These are phyloP conservation scores for Lipotes vexillifer DNA, from an alignment of 2,113 vertebrate genomes.

Conservation along the genomic window DNA sequence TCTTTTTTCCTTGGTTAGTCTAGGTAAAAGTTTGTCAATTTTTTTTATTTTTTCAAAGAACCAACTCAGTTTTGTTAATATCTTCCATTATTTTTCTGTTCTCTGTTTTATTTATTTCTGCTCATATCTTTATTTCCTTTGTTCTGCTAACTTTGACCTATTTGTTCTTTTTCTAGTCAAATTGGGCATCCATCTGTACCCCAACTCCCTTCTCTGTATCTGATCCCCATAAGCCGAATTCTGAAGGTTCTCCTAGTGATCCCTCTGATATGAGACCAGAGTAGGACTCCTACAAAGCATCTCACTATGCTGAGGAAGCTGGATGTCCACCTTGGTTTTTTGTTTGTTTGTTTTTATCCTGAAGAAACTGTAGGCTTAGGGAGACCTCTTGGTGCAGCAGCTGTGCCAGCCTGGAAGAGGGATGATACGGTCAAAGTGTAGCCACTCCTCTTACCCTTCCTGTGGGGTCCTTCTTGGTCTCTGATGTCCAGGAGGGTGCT, in stretches of 20 bases:
- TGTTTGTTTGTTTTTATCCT: background rate
- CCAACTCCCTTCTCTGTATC: background rate
- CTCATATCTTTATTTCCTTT: background rate
- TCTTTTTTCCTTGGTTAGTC: background rate
- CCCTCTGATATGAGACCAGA: background rate
- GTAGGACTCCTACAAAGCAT: background rate
- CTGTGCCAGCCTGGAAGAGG: background rate
- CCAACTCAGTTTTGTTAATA: background rate
- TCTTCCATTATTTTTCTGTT: background rate
- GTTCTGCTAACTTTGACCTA: background rate
- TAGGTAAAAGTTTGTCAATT: background rate
- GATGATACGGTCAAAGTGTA: background rate
- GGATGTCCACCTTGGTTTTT: background rate
- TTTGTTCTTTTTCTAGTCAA: background rate
- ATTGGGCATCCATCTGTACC: background rate
- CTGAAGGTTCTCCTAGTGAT: background rate
- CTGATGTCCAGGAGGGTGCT: background rate
- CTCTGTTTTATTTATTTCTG: background rate
- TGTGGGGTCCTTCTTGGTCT: background rate
- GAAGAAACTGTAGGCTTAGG: background rate
- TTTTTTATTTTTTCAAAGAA: background rate
- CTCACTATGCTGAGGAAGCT: background rate
- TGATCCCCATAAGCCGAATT: background rate
- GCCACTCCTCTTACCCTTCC: background rate
- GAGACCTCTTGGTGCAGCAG: background rate